Base-by-base conservation (phyloP, 2,888 invertebrate species). In the Coleophora deauratella region DNA sequence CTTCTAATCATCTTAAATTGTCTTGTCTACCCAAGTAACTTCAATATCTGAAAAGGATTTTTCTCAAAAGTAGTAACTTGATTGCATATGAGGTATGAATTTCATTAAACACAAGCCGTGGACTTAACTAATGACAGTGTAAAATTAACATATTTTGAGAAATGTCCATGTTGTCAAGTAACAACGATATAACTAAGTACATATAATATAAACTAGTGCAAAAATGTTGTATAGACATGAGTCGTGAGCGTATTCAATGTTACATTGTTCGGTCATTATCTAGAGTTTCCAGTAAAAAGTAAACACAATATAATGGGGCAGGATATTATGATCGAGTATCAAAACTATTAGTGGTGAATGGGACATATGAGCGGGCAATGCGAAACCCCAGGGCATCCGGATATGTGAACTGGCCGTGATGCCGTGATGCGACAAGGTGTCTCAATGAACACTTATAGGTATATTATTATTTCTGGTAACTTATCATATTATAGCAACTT, bases 261-360 rank as follows among this genome's bases (percentile, higher is more conserved):
- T 52, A 52, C 51, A 54, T 57, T 47, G 57, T 53, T 54, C 53
- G 42, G 40, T 44, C 58, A 59, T 62, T 62, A 67, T 66, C 66
- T 68, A 64, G 64, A 60, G 72, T 76, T 74, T 72, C 71, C 61
- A 72, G 72, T 76, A 71, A 73, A 77, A 77, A 76, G 70, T 72
- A 75, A 77, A 80, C 78, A 70, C 64, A 72, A 71, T 77, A 74
- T 74, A 69, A 69, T 66, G 59, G 52, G 46, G 57, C 80, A 79
- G 82, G 82, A 82, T 78, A 79, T 81, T 71, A 77, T 70, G 76
- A 66, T 79, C 76, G 51, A 51, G 64, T 81, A 72, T 73, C 80
- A 78, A 68, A 81, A 81, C 78, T 80, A 77, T 73, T 72, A 65
- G 62, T 58, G 52, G 60, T 72, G 65, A 76, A 75, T 71, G 73